Conservation (phyloP, 1,140 invertebrate species). For the Drosophila bipectinata region DNA sequence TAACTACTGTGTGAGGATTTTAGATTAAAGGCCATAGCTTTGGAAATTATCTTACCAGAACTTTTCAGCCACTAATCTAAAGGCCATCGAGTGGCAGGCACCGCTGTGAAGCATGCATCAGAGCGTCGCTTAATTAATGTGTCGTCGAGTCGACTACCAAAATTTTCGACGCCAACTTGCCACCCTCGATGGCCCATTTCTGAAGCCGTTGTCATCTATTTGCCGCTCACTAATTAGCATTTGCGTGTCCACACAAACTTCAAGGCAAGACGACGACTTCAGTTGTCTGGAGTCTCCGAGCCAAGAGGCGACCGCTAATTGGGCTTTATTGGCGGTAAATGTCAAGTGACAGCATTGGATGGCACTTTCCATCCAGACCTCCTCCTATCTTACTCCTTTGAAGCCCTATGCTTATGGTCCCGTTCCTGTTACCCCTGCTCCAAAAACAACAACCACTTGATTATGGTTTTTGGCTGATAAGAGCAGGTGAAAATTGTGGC, state of each 20-base stretch:
- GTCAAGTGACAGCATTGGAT: constrained; percentile 54
- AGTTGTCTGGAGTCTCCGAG: constrained; percentile 21
- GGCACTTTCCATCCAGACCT: constrained; percentile 11
- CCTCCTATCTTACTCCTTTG: too few species aligned
- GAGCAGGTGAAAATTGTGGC: constrained; percentile 11
- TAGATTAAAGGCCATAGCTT: neutral
- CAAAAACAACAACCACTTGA: constrained; percentile 44
- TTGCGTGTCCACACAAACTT: constrained; percentile 58
- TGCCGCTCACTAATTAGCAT: constrained; percentile 60
- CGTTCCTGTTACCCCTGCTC: neutral
- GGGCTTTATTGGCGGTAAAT: constrained; percentile 59
- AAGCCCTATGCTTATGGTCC: neutral
- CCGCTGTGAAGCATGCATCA: constrained; percentile 41
- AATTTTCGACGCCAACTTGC: constrained; percentile 11
- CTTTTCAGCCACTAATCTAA: neutral
- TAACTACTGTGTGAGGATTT: too few species aligned
- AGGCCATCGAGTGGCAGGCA: constrained; percentile 5
- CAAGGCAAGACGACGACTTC: constrained; percentile 21
- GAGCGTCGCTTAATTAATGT: constrained; percentile 50
- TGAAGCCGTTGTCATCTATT: constrained; percentile 44
- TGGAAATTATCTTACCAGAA: neutral
- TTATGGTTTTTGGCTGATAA: constrained; percentile 43
- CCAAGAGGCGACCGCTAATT: constrained; percentile 44
- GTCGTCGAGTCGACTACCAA: constrained; percentile 27
- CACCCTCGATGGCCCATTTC: neutral